These are phyloP conservation scores for Pharmacophagus antenor DNA, from an alignment of 2,888 invertebrate genomes.

Conservation along the genomic window DNA sequence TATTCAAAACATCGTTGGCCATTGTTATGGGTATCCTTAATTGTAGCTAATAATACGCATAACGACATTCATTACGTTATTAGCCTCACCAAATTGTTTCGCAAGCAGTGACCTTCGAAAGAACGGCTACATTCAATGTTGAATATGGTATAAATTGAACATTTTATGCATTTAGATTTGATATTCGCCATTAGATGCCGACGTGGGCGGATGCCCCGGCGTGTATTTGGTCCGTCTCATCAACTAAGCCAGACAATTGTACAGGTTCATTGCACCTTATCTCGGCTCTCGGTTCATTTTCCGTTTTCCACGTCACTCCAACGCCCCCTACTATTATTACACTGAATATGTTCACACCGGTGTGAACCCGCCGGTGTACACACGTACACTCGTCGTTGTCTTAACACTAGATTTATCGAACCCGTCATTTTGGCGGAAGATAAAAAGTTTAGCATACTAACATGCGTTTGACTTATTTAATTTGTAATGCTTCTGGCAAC, in stretches of 20 bases:
- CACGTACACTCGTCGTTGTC: slow-evolving; percentile 3
- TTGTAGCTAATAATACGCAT: background rate
- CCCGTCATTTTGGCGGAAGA: too few species aligned
- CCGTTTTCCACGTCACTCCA: slow-evolving; percentile 60
- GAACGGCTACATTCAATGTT: slow-evolving; percentile 6
- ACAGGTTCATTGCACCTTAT: slow-evolving; percentile 63
- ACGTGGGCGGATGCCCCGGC: slow-evolving; percentile 22
- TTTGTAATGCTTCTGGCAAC: too few species aligned
- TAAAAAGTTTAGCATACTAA: too few species aligned
- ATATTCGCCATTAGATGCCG: slow-evolving; percentile 19
- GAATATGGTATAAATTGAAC: slow-evolving; percentile 18
- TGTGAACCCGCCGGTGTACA: slow-evolving; percentile 26
- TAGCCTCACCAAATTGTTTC: background rate
- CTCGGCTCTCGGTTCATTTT: slow-evolving; percentile 58
- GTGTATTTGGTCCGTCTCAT: slow-evolving; percentile 41
- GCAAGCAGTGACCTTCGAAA: slow-evolving; percentile 7
- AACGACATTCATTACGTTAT: background rate
- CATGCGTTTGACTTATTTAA: too few species aligned
- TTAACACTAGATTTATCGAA: too few species aligned
- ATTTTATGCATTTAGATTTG: slow-evolving; percentile 17
- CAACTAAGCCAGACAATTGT: slow-evolving; percentile 49
- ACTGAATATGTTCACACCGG: slow-evolving; percentile 26
- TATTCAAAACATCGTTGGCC: background rate
- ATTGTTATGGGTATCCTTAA: background rate
- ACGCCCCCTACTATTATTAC: slow-evolving; percentile 31